phyloP scores from a whole-genome alignment of 2,888 invertebrate genomes.

The Phortica magna region DNA sequence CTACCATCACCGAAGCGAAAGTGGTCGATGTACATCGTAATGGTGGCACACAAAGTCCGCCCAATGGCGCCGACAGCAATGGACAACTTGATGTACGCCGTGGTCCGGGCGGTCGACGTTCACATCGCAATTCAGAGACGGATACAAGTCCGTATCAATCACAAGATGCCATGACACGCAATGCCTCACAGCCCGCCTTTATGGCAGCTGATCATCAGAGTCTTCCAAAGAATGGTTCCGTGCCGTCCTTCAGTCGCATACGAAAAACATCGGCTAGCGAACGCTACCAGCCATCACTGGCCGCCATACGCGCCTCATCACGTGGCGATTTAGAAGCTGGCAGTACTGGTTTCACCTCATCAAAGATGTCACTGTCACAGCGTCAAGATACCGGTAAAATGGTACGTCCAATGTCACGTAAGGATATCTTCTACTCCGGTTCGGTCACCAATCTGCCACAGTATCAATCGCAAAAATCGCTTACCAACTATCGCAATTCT shows the following conservation, averaged over 20 bases:
- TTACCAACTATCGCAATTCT: slow-evolving; percentile 93
- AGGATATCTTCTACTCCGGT: slow-evolving; percentile 98
- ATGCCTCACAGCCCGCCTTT: slow-evolving; percentile 93
- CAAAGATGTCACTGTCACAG: slow-evolving; percentile 82
- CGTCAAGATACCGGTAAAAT: slow-evolving; percentile 80
- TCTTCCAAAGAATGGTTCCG: slow-evolving; percentile 91
- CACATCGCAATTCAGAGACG: slow-evolving; percentile 75
- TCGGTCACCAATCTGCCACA: slow-evolving; percentile 95
- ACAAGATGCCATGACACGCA: slow-evolving; percentile 83
- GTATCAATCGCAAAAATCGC: slow-evolving; percentile 93
- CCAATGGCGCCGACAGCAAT: slow-evolving; percentile 66
- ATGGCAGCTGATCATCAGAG: slow-evolving; percentile 78
- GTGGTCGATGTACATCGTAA: slow-evolving; percentile 80
- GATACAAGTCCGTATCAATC: slow-evolving; percentile 74
- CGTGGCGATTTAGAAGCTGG: slow-evolving; percentile 88
- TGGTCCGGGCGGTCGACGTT: slow-evolving; percentile 54
- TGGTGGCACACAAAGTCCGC: slow-evolving; percentile 58
- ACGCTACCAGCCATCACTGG: slow-evolving; percentile 89
- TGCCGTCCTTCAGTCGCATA: slow-evolving; percentile 92
- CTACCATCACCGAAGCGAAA: slow-evolving; percentile 92
- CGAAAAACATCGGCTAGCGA: slow-evolving; percentile 91
- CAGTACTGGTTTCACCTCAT: slow-evolving; percentile 83
- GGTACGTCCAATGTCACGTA: slow-evolving; percentile 93
- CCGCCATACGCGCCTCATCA: slow-evolving; percentile 88
- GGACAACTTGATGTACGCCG: slow-evolving; percentile 65